These are phyloP conservation scores for Drosophila meridiana DNA, from an alignment of 2,888 invertebrate genomes.

Conservation along the genomic window DNA sequence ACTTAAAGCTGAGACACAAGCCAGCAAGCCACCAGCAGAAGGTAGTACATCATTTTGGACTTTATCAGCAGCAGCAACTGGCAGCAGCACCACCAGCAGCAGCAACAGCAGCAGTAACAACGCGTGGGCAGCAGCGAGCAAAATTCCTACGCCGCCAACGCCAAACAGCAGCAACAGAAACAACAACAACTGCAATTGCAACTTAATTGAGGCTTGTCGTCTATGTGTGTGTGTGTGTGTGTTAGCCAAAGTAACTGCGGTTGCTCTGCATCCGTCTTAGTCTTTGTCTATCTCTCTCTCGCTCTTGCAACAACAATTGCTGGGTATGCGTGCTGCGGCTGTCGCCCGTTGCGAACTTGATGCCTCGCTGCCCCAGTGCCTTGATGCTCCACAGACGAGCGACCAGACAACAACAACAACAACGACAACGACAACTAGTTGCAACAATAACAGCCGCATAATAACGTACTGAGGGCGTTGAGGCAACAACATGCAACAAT, in stretches of 20 bases:
- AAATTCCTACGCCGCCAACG: conserved; percentile 68
- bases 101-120: conserved; percentile 50
- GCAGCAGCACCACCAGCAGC: conserved; percentile 7
- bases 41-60: conserved; percentile 80
- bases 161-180: conserved; percentile 34
- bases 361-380: conserved; percentile 84
- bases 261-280: conserved; percentile 61
- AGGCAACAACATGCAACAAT: conserved; percentile 70
- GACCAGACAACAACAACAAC: conserved; percentile 59
- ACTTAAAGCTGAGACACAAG: conserved; percentile 39
- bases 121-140: conserved; percentile 62
- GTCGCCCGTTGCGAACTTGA: conserved; percentile 78
- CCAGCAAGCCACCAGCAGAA: conserved; percentile 58
- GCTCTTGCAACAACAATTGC: conserved; percentile 15
- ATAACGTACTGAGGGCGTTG: conserved; percentile 79
- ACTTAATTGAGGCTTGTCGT: conserved; percentile 81
- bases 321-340: conserved; percentile 46
- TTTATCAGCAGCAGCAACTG: conserved; percentile 67
- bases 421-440: conserved; percentile 31
- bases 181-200: conserved; percentile 73
- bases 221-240: conserved; percentile 43
- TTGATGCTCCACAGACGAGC: conserved; percentile 82
- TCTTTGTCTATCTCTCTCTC: background rate
- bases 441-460: conserved; percentile 61
- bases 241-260: conserved; percentile 69